A percentile compares a stretch with the other conserved stretches of the same genome.
Conservation (phyloP, 2,888 invertebrate species). For the Lathronympha strigana region DNA sequence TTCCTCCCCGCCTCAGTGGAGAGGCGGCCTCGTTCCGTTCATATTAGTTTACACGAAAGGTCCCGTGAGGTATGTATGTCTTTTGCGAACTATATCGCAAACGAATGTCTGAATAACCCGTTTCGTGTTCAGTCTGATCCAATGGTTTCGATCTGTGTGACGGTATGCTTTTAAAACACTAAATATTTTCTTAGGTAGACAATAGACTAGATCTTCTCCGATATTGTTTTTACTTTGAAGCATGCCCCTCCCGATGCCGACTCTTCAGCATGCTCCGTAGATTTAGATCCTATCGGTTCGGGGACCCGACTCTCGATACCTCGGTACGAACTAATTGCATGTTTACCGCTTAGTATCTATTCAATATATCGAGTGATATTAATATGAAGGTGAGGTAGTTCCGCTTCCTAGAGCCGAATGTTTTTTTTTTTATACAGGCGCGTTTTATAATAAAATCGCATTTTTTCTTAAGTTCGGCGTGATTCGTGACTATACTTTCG, state of each 20-base stretch:
- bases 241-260: constrained; percentile 63
- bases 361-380: constrained; percentile 42
- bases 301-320: constrained; percentile 51
- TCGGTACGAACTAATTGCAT: constrained; percentile 72
- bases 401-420: constrained; percentile 27
- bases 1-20: not conserved
- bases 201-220: constrained; percentile 62
- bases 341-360: constrained; percentile 62
- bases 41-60: constrained; percentile 5
- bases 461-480: constrained; percentile 14
- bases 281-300: constrained; percentile 57
- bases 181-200: constrained; percentile 64
- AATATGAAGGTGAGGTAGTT: constrained; percentile 35
- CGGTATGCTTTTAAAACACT: constrained; percentile 68
- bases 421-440: constrained; percentile 19
- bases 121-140: constrained; percentile 60
- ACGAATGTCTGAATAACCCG: not conserved
- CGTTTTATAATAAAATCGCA: constrained; percentile 16
- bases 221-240: constrained; percentile 63
- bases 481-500: constrained; percentile 12
- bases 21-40: not conserved
- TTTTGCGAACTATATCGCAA: constrained; percentile 9
- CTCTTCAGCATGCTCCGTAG: constrained; percentile 76
- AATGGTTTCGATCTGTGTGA: constrained; percentile 55
- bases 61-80: constrained; percentile 23